phyloP scores from a whole-genome alignment of 2,113 vertebrate species.

The Electrona antarctica region DNA sequence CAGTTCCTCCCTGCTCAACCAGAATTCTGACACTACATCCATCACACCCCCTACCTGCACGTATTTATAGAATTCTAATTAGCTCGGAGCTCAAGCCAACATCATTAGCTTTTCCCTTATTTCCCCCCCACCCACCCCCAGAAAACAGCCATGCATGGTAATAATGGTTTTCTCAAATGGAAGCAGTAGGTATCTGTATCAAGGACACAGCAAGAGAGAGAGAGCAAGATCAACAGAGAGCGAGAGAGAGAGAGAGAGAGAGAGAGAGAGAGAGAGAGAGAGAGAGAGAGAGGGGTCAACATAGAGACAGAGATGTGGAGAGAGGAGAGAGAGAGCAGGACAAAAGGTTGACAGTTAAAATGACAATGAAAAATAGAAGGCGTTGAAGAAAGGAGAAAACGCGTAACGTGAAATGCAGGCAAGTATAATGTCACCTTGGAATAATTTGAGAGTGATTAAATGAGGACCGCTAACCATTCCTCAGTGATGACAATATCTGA shows the following conservation, averaged over 20 bases:
- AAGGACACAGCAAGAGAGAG: constrained; percentile 64
- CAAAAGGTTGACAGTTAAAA: constrained; percentile 73
- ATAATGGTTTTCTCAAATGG: constrained; percentile 59
- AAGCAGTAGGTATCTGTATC: constrained; percentile 59
- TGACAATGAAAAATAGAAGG: constrained; percentile 76
- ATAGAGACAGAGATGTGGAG: neutral
- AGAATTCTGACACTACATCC: constrained; percentile 84
- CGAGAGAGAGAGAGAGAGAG: neutral
- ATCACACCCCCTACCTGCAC: constrained; percentile 75
- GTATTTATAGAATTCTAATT: constrained; percentile 93
- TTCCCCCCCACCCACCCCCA: neutral
- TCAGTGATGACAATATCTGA: constrained; percentile 58
- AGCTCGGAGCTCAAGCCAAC: constrained; percentile 75
- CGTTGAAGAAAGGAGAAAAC: constrained; percentile 20
- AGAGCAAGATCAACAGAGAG: neutral
- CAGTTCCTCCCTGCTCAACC: constrained; percentile 69
- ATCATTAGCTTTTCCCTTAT: constrained; percentile 79
- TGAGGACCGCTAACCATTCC: constrained; percentile 46
- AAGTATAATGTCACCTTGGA: constrained; percentile 78
- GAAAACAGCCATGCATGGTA: constrained; percentile 58
- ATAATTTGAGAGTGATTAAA: constrained; percentile 71
- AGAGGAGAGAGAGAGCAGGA: constrained; percentile 39
- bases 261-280: neutral
- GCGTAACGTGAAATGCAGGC: constrained; percentile 58
- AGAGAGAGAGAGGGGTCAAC: neutral